Evolutionary conservation across 2,888 invertebrate genomes (phyloP).

Genomic region (Trissonchulus latispiculum): DNA sequence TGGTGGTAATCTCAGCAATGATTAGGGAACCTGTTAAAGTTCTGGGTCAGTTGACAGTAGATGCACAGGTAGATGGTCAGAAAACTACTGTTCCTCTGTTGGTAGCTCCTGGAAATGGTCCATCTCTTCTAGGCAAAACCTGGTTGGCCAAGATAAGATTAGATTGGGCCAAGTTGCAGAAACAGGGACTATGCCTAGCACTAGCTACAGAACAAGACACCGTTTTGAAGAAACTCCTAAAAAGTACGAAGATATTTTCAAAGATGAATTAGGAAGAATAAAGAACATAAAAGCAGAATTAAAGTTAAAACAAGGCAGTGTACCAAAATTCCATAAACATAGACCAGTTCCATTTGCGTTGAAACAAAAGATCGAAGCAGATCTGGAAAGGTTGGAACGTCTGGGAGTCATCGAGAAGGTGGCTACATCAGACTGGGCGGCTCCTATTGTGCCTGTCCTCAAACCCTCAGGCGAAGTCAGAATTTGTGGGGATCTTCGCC

Average conservation of each 20-base stretch:
- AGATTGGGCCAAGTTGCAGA: background rate
- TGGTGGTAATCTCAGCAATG: too few species aligned
- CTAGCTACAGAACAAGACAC: too few species aligned
- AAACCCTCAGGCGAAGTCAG: conserved; percentile 29
- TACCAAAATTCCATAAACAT: background rate
- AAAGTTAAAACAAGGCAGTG: background rate
- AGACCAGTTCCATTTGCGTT: background rate
- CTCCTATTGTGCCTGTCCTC: conserved; percentile 32
- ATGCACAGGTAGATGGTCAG: background rate
- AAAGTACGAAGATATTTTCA: background rate
- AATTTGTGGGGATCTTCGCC: conserved; percentile 33
- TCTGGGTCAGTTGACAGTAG: background rate
- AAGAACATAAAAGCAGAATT: background rate
- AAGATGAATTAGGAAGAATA: background rate
- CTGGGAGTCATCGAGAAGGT: conserved; percentile 14
- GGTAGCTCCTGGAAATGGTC: background rate
- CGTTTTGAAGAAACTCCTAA: background rate
- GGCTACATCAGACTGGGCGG: conserved; percentile 29
- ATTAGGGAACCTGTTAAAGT: background rate
- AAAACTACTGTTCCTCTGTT: background rate
- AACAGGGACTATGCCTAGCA: too few species aligned
- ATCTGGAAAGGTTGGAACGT: background rate
- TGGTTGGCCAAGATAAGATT: background rate
- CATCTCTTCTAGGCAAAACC: background rate
- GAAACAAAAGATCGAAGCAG: background rate